Base-by-base conservation (phyloP, 2,797 vertebrate genomes). In the Sebastes elongatus region DNA sequence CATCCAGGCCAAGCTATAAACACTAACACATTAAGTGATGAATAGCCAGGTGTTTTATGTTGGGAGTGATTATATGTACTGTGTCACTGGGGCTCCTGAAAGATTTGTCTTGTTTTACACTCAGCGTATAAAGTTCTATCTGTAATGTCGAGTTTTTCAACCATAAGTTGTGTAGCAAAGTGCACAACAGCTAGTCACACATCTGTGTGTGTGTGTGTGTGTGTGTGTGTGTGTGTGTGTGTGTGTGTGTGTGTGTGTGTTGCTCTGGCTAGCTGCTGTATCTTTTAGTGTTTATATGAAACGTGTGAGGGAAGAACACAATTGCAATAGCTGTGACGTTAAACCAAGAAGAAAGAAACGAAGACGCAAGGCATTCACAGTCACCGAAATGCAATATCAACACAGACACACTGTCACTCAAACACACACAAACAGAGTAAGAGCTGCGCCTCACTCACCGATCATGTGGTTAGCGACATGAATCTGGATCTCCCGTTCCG, bases 381-480 rank as follows among this genome's bases (percentile, higher is more conserved):
- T 84, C 75, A 78, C 65, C 32, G 57, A 62, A 62, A 78, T 57
- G 56, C 63, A 55, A 46, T 69, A 78, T 42, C 7, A 38, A 62
- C 60, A 63, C 74, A 65, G 14, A 42, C 60, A 27, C 60, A 28
- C 67, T 57, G 22, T 20, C 25, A 23, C 13, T 38, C 61, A 27
- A 22, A 33, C 38, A 32, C 14, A 56, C 72, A 71, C 35, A 76
- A 33, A 69, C 27, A 46, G 23, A 62, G 11, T 10, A 83, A 78
- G 42, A 76, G 65, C 55, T 61, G 70, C 9, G 35, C 64, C 57
- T 74, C 76, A 96, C 98, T 99, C 96, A 99, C 98, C 98, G 83
- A 99, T 99, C 98, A 99, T 99, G 94, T 99, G 98, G 95, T 99
- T 99, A 85, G 98, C 98, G 49, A 99, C 98, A 18, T 99, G 98